Evolutionary conservation across 2,113 vertebrate genomes (phyloP), one percentile per base, ranked within the genome.

Genomic region (Corythaixoides concolor): DNA sequence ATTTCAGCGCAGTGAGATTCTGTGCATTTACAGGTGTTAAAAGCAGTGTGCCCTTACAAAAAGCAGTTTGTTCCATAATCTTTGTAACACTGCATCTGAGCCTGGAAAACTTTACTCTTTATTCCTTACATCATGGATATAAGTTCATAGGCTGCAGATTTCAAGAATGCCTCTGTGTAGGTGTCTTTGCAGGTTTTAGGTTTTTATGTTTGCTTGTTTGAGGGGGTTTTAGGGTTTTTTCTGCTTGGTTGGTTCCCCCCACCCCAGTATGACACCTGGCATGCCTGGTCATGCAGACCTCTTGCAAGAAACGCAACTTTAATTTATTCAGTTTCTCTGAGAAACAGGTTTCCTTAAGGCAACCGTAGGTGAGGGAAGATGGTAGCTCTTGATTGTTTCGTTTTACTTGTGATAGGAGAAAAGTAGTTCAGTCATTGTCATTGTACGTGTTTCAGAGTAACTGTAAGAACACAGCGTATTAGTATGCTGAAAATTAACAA

Each of bases 281-380:
- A 15, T 70, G 88, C 78, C 90, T 74, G 82, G 59, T 95, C 92
- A 62, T 60, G 90, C 72, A 92, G 59, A 70, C 17, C 27, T 81
- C 41, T 86, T 84, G 79, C 72, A 75, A 88, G 79, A 69, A 92
- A 77, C 0, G 1, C 75, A 67, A 41, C 26, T 91, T 82, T 83
- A 69, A 94, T 91, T 58, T 94, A 91, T 88, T 95, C 70, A 7
- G 9, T 80, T 85, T 88, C 79, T 69, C 79, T 20, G 60, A 93
- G 90, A 90, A 96, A 93, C 88, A 75, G 64, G 68, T 96, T 94
- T 95, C 55, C 64, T 77, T 77, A 59, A 84, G 56, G 63, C 56
- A 93, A 5, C 28, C 30, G 35, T 73, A 78, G 39, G 69, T 84
- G 70, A 70, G 68, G 49, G 52, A 70, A 86, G 30, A 67, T 30